Conservation (phyloP, 1,140 invertebrate species). For the Agrypnia vestita region DNA sequence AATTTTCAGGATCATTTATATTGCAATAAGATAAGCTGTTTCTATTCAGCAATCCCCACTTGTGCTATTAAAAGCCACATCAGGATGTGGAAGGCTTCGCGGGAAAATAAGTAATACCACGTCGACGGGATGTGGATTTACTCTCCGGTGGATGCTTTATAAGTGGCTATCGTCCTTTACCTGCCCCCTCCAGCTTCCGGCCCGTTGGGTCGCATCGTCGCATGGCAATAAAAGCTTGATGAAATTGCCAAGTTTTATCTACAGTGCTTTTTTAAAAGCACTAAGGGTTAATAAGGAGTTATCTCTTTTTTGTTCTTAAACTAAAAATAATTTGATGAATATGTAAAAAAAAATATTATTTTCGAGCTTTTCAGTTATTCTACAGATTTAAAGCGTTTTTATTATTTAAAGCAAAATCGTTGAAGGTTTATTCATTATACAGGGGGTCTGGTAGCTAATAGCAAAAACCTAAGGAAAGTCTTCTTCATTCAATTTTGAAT, state of each 20-base stretch:
- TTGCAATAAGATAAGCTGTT: no score
- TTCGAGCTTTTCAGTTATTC: no score
- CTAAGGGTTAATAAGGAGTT: neutral
- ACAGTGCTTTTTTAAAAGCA: neutral
- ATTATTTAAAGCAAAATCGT: no score
- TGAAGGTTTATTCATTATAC: no score
- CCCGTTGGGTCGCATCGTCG: slow-evolving; percentile 34
- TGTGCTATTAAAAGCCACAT: slow-evolving; percentile 50
- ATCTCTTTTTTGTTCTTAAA: neutral
- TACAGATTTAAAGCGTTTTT: no score
- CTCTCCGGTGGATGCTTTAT: slow-evolving; percentile 47
- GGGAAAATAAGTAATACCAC: slow-evolving; percentile 19
- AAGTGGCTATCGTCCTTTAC: slow-evolving; percentile 47
- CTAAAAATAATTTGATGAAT: neutral
- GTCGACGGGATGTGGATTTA: slow-evolving; percentile 47
- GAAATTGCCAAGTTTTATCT: slow-evolving; percentile 10
- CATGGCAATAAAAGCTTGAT: slow-evolving; percentile 39
- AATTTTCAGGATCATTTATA: no score
- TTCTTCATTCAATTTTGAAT: no score
- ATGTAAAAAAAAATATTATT: no score
- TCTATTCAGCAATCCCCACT: neutral
- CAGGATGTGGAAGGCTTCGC: slow-evolving; percentile 21
- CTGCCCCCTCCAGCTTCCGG: slow-evolving; percentile 46
- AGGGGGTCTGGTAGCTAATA: no score
- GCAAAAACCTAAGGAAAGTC: no score